Percentiles rank a stretch among this genome's conserved stretches.
Evolutionary conservation across 2,113 vertebrate species (phyloP).

Genomic region (Chitala chitala): DNA sequence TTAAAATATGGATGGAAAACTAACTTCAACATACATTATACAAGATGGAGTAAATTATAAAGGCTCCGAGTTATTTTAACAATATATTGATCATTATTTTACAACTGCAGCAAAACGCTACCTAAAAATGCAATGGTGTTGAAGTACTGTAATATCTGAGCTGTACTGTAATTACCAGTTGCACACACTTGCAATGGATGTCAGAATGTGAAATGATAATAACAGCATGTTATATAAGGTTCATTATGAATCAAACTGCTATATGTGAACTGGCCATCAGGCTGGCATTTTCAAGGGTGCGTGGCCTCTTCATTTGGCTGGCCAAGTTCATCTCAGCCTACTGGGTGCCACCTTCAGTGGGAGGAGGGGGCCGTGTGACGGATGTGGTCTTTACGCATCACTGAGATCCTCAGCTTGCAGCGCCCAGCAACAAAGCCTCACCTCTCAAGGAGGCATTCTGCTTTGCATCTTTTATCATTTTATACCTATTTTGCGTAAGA

Average conservation of each 20-base stretch:
- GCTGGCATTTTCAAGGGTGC: background rate
- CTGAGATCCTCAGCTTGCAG: slow-evolving; percentile 17
- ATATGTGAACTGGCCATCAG: background rate
- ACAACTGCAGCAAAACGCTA: background rate
- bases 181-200: background rate
- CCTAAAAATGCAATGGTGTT: slow-evolving; percentile 4
- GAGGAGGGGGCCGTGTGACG: background rate
- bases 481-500: background rate
- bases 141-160: background rate
- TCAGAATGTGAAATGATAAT: background rate
- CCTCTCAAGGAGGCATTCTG: slow-evolving; percentile 19
- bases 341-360: background rate
- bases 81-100: slow-evolving; percentile 15
- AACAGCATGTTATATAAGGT: background rate
- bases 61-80: background rate
- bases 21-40: background rate
- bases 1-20: background rate
- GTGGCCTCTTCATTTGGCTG: background rate
- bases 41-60: slow-evolving; percentile 2
- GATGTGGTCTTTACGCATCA: slow-evolving; percentile 20
- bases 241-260: background rate
- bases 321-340: background rate
- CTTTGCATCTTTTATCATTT: background rate
- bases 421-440: slow-evolving; percentile 6
- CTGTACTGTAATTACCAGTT: slow-evolving; percentile 2